phyloP scores from a whole-genome alignment of 2,113 vertebrate genomes.

The Arenaria interpres region DNA sequence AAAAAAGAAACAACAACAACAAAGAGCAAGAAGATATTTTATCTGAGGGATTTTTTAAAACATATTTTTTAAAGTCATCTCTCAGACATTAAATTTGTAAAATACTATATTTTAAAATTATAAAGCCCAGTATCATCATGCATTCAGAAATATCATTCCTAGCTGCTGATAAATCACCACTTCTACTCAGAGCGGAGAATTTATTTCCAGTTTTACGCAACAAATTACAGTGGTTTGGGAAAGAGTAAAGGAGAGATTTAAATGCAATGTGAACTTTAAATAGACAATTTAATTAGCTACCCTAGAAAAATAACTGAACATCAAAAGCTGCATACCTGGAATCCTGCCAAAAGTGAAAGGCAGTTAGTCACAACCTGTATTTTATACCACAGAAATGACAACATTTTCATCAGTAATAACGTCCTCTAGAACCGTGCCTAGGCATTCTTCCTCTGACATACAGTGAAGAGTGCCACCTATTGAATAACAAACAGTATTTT shows the following conservation, averaged over 20 bases:
- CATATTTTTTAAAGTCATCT: not conserved
- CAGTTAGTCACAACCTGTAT: not conserved
- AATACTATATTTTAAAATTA: not conserved
- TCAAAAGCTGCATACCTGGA: not conserved
- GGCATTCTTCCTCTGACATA: not conserved
- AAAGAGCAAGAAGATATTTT: not conserved
- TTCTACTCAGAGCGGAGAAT: not conserved
- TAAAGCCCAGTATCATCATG: not conserved
- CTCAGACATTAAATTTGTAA: not conserved
- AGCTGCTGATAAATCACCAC: not conserved
- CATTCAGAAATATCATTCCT: not conserved
- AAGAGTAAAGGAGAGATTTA: not conserved
- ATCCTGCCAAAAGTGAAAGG: not conserved
- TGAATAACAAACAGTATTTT: not conserved
- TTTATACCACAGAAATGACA: not conserved
- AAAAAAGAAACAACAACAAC: not conserved
- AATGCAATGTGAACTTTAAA: not conserved
- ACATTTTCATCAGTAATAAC: not conserved
- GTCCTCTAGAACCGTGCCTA: not conserved
- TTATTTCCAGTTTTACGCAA: not conserved
- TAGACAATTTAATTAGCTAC: not conserved
- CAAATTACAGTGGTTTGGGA: not conserved
- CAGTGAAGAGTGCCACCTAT: conserved; percentile 55
- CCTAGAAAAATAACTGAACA: not conserved
- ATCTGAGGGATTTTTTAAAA: not conserved